These are phyloP conservation scores for Pollicipes pollicipes DNA, from an alignment of 1,140 invertebrate species.

Conservation along the genomic window DNA sequence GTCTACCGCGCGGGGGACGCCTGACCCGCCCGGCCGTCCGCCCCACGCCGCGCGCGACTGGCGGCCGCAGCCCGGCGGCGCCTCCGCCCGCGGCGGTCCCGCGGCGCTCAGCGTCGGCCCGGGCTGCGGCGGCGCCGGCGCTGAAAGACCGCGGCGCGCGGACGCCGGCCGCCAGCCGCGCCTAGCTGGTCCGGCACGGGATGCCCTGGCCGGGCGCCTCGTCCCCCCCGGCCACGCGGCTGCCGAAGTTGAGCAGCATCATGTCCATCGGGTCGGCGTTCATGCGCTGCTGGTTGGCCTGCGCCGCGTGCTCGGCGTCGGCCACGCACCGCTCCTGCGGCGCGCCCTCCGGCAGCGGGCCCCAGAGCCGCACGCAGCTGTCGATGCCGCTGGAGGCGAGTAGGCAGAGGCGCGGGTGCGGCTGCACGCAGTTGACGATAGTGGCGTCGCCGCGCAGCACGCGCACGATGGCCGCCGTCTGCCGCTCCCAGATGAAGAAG, in stretches of 20 bases:
- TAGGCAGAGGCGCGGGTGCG: slow-evolving; percentile 73
- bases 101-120: no score
- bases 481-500: slow-evolving; percentile 85
- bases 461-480: slow-evolving; percentile 64
- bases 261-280: slow-evolving; percentile 73
- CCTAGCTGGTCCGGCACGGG: no score
- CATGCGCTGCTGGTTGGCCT: slow-evolving; percentile 77
- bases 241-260: slow-evolving; percentile 50
- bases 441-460: slow-evolving; percentile 66
- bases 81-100: no score
- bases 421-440: slow-evolving; percentile 91
- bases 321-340: slow-evolving; percentile 32
- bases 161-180: no score
- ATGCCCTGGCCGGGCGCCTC: slow-evolving; percentile 6
- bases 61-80: no score
- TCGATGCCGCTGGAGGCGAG: slow-evolving; percentile 93
- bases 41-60: no score
- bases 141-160: no score
- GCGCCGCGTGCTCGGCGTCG: slow-evolving; percentile 50
- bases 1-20: no score
- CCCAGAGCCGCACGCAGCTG: slow-evolving; percentile 78
- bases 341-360: slow-evolving; percentile 47
- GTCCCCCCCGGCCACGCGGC: slow-evolving; percentile 24
- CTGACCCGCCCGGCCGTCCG: no score
- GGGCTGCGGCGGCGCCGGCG: no score